Percentiles rank a stretch among this genome's conserved stretches.
Conservation (phyloP, 2,888 invertebrate species). For the Serripes groenlandicus region DNA sequence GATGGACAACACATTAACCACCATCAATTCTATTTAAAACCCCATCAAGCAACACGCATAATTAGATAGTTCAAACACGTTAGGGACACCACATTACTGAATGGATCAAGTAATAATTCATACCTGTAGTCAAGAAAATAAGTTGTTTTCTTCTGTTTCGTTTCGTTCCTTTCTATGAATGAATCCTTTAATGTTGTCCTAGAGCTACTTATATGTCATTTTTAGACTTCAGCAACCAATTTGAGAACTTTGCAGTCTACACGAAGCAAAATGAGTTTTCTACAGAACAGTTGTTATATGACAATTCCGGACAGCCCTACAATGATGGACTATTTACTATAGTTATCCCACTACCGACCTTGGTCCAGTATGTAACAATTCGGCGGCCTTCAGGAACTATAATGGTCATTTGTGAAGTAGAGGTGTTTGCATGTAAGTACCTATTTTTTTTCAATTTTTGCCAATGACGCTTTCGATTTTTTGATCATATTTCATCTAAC, state of each 20-base stretch:
- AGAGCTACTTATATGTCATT: too few relatives aligned
- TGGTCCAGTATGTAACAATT: not conserved
- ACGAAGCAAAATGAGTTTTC: not conserved
- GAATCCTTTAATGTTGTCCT: not conserved
- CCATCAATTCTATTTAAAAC: too few relatives aligned
- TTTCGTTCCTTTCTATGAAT: not conserved
- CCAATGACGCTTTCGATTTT: not conserved
- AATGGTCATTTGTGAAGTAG: slow-evolving; percentile 9
- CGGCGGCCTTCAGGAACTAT: not conserved
- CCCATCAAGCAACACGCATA: not conserved
- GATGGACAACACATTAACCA: too few relatives aligned
- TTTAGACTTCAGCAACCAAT: not conserved
- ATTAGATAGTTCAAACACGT: not conserved
- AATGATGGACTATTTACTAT: not conserved
- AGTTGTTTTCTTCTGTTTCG: not conserved
- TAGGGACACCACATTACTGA: not conserved
- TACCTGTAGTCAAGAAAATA: not conserved
- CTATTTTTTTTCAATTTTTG: not conserved
- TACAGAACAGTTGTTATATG: not conserved
- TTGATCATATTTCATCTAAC: not conserved
- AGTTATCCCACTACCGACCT: not conserved
- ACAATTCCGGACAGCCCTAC: not conserved
- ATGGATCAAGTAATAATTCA: not conserved
- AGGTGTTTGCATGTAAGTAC: slow-evolving; percentile 1
- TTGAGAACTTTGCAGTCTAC: slow-evolving; percentile 6